A percentile compares a stretch with the other conserved stretches of the same genome.
Evolutionary conservation across 2,113 vertebrate genomes (phyloP).

Genomic region (Scalopus aquaticus): DNA sequence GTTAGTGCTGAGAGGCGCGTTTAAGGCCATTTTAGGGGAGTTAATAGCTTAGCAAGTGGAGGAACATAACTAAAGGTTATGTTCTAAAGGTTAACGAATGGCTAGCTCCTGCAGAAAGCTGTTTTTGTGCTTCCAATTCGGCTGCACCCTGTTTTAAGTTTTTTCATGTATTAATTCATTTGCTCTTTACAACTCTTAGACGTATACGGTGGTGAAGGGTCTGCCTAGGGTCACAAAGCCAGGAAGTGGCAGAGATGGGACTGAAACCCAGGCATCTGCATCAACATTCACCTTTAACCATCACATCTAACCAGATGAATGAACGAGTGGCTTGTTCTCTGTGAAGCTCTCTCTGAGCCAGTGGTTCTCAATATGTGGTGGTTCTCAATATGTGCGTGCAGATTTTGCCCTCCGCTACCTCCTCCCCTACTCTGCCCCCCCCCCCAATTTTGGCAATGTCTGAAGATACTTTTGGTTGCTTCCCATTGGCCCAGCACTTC

Average conservation of each 20-base stretch:
- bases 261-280: neutral
- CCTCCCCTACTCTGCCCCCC: neutral
- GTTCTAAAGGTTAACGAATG: too few relatives aligned
- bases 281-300: neutral
- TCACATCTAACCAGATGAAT: neutral
- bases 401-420: neutral
- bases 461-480: neutral
- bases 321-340: neutral
- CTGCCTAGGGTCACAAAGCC: neutral
- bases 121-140: too few relatives aligned
- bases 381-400: neutral
- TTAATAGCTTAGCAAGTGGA: too few relatives aligned
- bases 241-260: neutral
- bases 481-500: neutral
- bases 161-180: neutral
- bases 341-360: neutral
- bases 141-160: neutral
- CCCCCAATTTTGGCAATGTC: neutral
- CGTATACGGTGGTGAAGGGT: neutral
- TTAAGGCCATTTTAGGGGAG: too few relatives aligned
- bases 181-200: neutral
- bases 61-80: too few relatives aligned
- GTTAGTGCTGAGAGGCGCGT: too few relatives aligned
- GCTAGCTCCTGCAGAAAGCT: too few relatives aligned
- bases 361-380: neutral